A percentile compares a stretch with the other conserved stretches of the same genome.
phyloP scores from a whole-genome alignment of 2,888 invertebrate genomes.

The Hyppa rectilinea region DNA sequence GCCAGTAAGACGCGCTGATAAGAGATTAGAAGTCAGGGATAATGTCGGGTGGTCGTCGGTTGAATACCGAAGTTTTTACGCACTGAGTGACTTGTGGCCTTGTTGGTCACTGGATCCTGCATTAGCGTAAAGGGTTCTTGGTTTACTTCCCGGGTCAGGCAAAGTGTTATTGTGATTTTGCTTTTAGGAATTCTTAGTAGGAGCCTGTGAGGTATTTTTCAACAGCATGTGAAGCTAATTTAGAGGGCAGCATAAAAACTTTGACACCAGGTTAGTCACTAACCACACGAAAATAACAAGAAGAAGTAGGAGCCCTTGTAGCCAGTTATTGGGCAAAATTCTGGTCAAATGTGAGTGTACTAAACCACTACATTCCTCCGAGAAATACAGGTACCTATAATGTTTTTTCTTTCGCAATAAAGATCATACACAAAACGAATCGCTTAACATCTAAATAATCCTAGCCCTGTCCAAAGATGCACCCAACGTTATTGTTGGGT shows the following conservation, averaged over 20 bases:
- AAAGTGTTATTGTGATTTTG: not conserved
- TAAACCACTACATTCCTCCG: not conserved
- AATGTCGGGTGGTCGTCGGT: constrained; percentile 49
- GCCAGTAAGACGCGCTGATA: constrained; percentile 60
- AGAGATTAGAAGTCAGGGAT: constrained; percentile 61
- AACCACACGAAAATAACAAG: no score
- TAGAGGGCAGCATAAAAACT: no score
- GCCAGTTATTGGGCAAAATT: no score
- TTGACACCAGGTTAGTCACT: no score
- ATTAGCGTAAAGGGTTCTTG: no score
- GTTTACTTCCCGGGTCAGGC: not conserved
- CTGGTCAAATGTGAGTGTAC: not conserved
- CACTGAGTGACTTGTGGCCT: not conserved
- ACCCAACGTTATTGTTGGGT: constrained; percentile 39
- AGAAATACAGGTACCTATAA: not conserved
- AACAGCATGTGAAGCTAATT: no score
- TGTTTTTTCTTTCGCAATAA: not conserved
- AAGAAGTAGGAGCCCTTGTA: no score
- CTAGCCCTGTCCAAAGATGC: constrained; percentile 11
- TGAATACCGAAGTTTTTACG: constrained; percentile 11
- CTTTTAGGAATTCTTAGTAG: not conserved
- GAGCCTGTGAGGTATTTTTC: no score
- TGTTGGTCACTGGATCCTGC: not conserved
- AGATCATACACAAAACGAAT: constrained; percentile 11
- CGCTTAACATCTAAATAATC: constrained; percentile 21